These are phyloP conservation scores for Sarcophaga rosellei DNA, from an alignment of 2,888 invertebrate species.

Conservation along the genomic window DNA sequence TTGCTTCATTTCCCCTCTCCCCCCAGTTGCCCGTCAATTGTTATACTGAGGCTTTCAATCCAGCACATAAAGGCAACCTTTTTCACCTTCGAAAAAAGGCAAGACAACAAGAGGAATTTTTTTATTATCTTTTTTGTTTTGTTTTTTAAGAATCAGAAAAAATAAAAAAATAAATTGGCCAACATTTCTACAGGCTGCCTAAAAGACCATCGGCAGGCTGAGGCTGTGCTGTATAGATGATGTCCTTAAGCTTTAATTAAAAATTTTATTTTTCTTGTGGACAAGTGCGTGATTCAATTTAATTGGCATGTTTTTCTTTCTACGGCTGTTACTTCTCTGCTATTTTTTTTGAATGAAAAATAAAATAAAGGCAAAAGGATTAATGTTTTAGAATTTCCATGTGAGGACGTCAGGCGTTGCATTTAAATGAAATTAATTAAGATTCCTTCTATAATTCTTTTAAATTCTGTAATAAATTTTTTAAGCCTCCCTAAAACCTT, in stretches of 20 bases:
- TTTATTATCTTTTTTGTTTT: conserved; percentile 9
- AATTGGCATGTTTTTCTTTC: conserved; percentile 12
- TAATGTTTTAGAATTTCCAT: neutral
- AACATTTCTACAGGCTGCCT: neutral
- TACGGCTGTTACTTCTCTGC: neutral
- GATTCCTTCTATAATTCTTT: no score
- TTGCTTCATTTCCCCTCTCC: neutral
- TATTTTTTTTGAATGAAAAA: neutral
- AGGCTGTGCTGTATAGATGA: neutral
- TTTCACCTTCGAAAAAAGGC: conserved; percentile 12
- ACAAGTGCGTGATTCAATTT: conserved; percentile 46
- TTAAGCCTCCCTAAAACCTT: no score
- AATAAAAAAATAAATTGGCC: neutral
- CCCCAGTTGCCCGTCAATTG: neutral
- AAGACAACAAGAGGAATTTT: conserved; percentile 18
- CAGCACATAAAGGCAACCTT: conserved; percentile 13
- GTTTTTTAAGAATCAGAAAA: no score
- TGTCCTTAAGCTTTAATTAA: conserved; percentile 48
- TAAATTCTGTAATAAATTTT: no score
- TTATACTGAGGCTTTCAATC: neutral
- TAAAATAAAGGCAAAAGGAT: conserved; percentile 1
- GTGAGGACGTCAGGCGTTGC: neutral
- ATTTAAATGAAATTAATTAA: neutral
- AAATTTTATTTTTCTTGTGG: conserved; percentile 11
- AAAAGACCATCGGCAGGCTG: no score